Percentiles rank a stretch among this genome's conserved stretches.
Evolutionary conservation across 2,113 vertebrate genomes (phyloP).

Genomic region (Atrichornis clamosus): DNA sequence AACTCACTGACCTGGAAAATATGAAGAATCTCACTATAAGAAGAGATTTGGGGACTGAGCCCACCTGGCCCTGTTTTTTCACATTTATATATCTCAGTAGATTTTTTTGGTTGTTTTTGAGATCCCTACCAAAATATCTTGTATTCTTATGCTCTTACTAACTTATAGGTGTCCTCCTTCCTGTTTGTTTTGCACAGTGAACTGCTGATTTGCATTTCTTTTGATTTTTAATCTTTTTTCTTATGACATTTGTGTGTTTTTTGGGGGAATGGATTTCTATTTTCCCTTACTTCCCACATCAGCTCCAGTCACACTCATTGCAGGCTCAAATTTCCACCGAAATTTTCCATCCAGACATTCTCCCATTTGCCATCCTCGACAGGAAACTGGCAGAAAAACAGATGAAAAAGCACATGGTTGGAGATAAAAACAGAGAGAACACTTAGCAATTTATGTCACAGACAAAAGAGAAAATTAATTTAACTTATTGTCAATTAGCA

Average conservation of each 20-base stretch:
- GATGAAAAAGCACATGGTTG: fast-evolving
- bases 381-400: not conserved
- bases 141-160: not conserved
- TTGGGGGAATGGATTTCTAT: not conserved
- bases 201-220: not conserved
- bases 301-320: not conserved
- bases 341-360: not conserved
- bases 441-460: not conserved
- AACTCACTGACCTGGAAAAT: not conserved
- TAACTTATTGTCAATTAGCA: not conserved
- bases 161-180: not conserved
- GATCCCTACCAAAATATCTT: not conserved
- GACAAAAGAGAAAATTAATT: not conserved
- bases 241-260: not conserved
- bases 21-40: not conserved
- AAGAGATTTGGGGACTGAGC: not conserved
- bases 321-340: not conserved
- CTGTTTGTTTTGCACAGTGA: not conserved
- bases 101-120: not conserved
- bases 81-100: not conserved
- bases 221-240: not conserved
- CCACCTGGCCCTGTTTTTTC: not conserved
- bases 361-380: not conserved
- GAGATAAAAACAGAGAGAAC: not conserved
- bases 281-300: not conserved